These are phyloP conservation scores for Aphelenchoides bicaudatus DNA, from an alignment of 2,888 invertebrate genomes.

Conservation along the genomic window DNA sequence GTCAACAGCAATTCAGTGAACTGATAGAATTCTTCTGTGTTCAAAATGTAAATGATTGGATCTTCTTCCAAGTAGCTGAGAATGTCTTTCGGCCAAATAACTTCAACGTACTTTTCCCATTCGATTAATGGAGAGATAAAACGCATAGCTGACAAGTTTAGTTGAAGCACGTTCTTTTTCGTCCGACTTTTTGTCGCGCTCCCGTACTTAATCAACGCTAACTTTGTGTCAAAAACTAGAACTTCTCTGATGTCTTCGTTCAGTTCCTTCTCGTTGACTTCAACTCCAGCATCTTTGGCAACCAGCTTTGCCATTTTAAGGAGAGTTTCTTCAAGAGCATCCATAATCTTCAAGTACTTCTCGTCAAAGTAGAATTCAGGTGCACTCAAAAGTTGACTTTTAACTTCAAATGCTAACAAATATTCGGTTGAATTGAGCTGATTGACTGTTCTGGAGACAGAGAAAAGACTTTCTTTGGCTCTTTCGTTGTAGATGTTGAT, in stretches of 20 bases:
- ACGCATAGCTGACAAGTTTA: not conserved
- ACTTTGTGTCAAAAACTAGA: not conserved
- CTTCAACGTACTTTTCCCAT: not conserved
- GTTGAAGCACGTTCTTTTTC: not conserved
- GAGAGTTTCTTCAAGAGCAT: not conserved
- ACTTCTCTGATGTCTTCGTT: not conserved
- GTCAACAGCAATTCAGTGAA: not conserved
- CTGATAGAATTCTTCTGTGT: not conserved
- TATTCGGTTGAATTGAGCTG: no score
- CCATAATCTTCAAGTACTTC: not conserved
- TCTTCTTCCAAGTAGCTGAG: not conserved
- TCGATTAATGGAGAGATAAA: constrained; percentile 3
- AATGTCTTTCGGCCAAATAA: constrained; percentile 1
- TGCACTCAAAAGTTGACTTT: not conserved
- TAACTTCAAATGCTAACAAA: not conserved
- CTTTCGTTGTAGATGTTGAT: not conserved
- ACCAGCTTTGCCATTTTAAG: not conserved
- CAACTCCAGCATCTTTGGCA: not conserved
- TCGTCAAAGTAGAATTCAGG: not conserved
- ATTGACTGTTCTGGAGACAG: not conserved
- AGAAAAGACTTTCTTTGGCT: not conserved
- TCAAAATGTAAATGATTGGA: not conserved
- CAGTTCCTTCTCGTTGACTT: not conserved
- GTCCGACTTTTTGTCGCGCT: not conserved
- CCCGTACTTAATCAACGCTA: not conserved